Evolutionary conservation across 37 sponge, comb jelly and placozoan species (phyloP).

Genomic region (Aplysina aerophoba): DNA sequence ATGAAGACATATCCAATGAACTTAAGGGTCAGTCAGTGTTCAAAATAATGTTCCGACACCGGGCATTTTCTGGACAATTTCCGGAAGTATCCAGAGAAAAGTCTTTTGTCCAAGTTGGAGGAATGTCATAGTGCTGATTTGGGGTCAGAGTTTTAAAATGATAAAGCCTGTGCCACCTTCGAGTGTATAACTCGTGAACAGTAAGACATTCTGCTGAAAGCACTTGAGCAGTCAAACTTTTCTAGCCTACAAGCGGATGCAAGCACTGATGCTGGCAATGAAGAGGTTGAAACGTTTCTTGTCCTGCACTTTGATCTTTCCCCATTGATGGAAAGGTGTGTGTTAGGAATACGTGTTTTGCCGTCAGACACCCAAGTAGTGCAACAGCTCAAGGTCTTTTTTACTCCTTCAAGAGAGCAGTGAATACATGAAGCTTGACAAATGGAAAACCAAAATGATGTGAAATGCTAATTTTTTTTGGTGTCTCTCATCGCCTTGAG

Average conservation of each 20-base stretch:
- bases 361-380: conserved; percentile 29
- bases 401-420: conserved; percentile 40
- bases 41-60: no score
- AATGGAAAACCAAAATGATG: conserved; percentile 38
- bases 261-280: conserved; percentile 49
- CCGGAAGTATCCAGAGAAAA: conserved; percentile 46
- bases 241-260: conserved; percentile 50
- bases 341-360: conserved; percentile 24
- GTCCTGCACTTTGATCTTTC: conserved; percentile 34
- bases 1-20: no score
- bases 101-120: conserved; percentile 43
- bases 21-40: no score
- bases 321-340: conserved; percentile 34
- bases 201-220: background rate
- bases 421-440: conserved; percentile 15
- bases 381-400: conserved; percentile 35
- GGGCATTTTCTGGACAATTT: no score
- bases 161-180: conserved; percentile 44
- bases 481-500: conserved; percentile 77
- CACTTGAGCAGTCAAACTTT: conserved; percentile 19
- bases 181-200: conserved; percentile 40
- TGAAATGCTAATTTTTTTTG: conserved; percentile 48
- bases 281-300: conserved; percentile 44
- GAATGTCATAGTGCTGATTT: conserved; percentile 61
- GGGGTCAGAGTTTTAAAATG: conserved; percentile 38